Base-by-base conservation (phyloP, 2,888 invertebrate species). In the Zygogramma bicolorata region DNA sequence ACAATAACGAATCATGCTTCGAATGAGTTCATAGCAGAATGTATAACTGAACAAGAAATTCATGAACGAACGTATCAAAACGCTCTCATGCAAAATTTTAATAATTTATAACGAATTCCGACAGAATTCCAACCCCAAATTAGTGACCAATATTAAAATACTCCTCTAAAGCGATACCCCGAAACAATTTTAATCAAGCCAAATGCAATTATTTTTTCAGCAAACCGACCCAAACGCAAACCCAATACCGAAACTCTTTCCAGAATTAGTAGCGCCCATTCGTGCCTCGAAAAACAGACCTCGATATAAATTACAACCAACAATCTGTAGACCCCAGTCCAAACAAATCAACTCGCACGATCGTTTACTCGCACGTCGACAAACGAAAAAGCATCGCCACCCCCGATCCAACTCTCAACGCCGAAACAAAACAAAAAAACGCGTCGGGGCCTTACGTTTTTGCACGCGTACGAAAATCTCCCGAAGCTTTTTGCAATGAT, bases 401-500 rank as follows among this genome's bases (percentile, higher is more conserved):
- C 67, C 61, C 57, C 42, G 6, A 8, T 25, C 27, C 3, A n/a
- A 8, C 42, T 42, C 42, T 15, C 18, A 42, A 42, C 18, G 15
- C n/a, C 42, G 6, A 42, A n/a, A 42, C 27, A 53, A 40, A 34
- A 46, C 63, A 57, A 71, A 62, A 68, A 62, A 49, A 68, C 57
- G 68, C 62, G 67, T 31, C 34, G 31, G 46, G 38, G 67, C 71
- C 75, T 73, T 73, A 73, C 69, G 71, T 75, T 69, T 73, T 69
- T 61, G 65, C 70, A n/a, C 70, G 34, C 34, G 13, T 61, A 60
- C 62, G 69, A 65, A 75, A 74, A 75, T 74, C 74, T 74, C 65
- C 65, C 29, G 71, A 75, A 74, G 68, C 71, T 69, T 75, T 75
- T 71, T 65, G 70, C 74, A 75, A 71, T 74, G 75, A 75, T 75